These are phyloP conservation scores for Oreochromis niloticus DNA, from an alignment of 2,113 vertebrate genomes.

Conservation along the genomic window DNA sequence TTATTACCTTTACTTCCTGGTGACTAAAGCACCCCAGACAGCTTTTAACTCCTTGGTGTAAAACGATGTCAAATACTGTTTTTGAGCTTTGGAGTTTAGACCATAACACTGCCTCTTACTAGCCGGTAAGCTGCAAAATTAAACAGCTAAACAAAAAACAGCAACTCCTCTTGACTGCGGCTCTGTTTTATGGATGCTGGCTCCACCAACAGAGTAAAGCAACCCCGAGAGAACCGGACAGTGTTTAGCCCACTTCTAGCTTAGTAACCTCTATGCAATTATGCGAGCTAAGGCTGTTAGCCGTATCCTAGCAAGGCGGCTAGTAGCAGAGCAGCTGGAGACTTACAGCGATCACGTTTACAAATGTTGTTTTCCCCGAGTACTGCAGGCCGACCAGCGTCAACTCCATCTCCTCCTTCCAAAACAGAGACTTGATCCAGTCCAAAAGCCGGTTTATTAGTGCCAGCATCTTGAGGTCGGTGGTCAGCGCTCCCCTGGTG, in stretches of 20 bases:
- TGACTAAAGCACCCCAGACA: neutral
- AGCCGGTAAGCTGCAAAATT: neutral
- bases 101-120: neutral
- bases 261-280: neutral
- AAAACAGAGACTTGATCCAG: constrained; percentile 84
- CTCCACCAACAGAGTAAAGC: neutral
- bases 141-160: neutral
- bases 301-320: constrained; percentile 37
- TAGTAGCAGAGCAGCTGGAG: constrained; percentile 45
- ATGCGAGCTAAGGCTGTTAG: constrained; percentile 39
- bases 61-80: neutral
- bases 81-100: neutral
- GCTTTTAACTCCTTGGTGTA: neutral
- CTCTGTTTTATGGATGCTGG: neutral
- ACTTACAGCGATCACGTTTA: constrained; percentile 86
- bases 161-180: neutral
- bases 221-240: neutral
- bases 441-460: constrained; percentile 82
- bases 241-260: neutral
- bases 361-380: constrained; percentile 88
- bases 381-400: constrained; percentile 86
- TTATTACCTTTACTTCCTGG: neutral
- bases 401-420: constrained; percentile 91
- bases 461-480: constrained; percentile 74
- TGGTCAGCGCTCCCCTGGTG: neutral